Conservation (phyloP, 1,140 invertebrate genomes). For the Leptinotarsa texana region DNA sequence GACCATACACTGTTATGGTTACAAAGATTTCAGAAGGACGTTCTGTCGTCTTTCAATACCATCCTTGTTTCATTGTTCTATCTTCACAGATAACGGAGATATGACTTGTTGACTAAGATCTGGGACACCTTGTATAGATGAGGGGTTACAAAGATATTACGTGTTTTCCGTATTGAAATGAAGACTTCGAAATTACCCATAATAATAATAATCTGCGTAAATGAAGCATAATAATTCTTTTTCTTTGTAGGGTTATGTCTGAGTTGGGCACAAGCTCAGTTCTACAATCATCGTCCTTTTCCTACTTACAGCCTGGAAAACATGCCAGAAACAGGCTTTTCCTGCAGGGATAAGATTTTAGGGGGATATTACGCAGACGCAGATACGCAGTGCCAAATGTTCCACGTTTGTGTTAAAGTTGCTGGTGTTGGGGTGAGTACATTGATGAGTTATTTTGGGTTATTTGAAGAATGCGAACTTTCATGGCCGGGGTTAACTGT, state of each 20-base stretch:
- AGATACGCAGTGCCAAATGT: conserved; percentile 90
- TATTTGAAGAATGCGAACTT: no score
- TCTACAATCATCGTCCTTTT: conserved; percentile 59
- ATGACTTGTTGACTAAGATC: no score
- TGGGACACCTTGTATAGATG: no score
- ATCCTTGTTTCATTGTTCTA: no score
- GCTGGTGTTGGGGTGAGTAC: conserved; percentile 70
- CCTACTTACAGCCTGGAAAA: conserved; percentile 77
- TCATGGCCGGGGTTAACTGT: no score
- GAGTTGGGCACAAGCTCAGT: conserved; percentile 47
- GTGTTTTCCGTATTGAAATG: no score
- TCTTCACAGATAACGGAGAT: no score
- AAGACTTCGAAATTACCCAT: no score
- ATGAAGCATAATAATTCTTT: neutral
- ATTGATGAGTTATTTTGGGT: neutral
- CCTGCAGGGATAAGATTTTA: conserved; percentile 83
- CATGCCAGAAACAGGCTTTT: conserved; percentile 85
- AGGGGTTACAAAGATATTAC: no score
- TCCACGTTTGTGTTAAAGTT: conserved; percentile 86
- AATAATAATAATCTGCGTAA: neutral
- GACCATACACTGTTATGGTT: no score
- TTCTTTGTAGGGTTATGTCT: conserved; percentile 42
- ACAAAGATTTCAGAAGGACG: no score
- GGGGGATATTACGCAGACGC: conserved; percentile 91
- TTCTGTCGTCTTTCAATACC: no score